Evolutionary conservation across 2,888 invertebrate species (phyloP), one percentile per base, ranked within the genome.

Genomic region (Parthenolecanium corni): DNA sequence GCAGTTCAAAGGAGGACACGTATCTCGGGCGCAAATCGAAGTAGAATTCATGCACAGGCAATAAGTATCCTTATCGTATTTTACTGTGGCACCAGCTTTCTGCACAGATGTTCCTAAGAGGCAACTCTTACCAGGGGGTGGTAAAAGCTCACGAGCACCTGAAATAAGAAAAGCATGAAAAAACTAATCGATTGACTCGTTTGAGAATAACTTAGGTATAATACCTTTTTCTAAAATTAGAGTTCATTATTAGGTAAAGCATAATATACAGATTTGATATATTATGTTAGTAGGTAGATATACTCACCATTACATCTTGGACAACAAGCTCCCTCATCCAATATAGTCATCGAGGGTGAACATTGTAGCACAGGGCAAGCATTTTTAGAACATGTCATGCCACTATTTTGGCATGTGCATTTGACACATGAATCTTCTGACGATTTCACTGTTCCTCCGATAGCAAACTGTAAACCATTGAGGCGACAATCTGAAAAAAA

Each of bases 341-440:
- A 82, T 65, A 79, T 77, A 70, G 89, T 87, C 67, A 82, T 81
- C 12, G 79, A 77, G 1, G 75, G 74, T 5, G 85, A 83, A 72
- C 94, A 94, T 67, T 90, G 89, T 38, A 94, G 77, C 6, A 92
- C 90, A 0, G 93, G 90, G 70, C 94, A 94, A 1, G 90, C 89
- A 65, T 83, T 82, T 71, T 91, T 91, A 46, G 83, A 79, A 72
- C 93, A 93, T 16, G 83, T 83, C 68, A 92, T 74, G 61, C 80
- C 78, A 9, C 76, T 77, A 68, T 78, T 79, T 68, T 81, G 79
- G 73, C 91, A 92, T 47, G 84, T 82, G 70, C 91, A 92, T 62
- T 86, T 86, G 66, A 91, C 76, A 71, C 91, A 92, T 2, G 90
- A 89, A 75, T 91, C 91, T 71, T 89, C 89, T 46, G 84, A 82